These are phyloP conservation scores for Phymastichus coffea DNA, from an alignment of 1,140 invertebrate species.

Conservation along the genomic window DNA sequence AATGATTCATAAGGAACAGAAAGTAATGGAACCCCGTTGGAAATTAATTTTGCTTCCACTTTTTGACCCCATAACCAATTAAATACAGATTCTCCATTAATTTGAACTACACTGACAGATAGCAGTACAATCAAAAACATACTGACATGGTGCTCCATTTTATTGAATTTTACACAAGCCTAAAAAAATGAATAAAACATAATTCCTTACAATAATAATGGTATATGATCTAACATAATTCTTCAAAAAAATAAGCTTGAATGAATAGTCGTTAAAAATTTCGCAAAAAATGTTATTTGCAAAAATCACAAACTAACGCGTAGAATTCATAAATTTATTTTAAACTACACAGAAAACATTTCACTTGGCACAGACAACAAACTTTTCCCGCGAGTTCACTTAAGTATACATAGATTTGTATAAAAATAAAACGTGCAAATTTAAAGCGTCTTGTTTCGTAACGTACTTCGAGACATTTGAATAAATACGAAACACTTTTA, in stretches of 20 bases:
- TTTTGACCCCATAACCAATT: slow-evolving; percentile 46
- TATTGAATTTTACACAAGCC: neutral
- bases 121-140: neutral
- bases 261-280: too few relatives aligned
- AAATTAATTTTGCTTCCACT: slow-evolving; percentile 33
- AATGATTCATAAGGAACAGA: slow-evolving; percentile 63
- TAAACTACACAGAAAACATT: neutral
- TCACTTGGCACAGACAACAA: slow-evolving; percentile 4
- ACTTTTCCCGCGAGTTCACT: slow-evolving; percentile 4
- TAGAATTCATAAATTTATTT: too few relatives aligned
- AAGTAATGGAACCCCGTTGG: slow-evolving; percentile 46
- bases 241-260: too few relatives aligned
- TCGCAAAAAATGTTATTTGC: too few relatives aligned
- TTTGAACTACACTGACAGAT: neutral
- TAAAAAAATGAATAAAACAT: too few relatives aligned
- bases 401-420: neutral
- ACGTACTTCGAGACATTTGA: slow-evolving; percentile 8
- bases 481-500: neutral
- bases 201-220: too few relatives aligned
- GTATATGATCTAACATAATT: too few relatives aligned
- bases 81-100: slow-evolving; percentile 37
- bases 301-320: too few relatives aligned
- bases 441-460: neutral
- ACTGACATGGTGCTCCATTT: too few relatives aligned
- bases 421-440: slow-evolving; percentile 11